Base-by-base conservation (phyloP, 2,888 invertebrate species). In the Nemotelus nigrinus region DNA sequence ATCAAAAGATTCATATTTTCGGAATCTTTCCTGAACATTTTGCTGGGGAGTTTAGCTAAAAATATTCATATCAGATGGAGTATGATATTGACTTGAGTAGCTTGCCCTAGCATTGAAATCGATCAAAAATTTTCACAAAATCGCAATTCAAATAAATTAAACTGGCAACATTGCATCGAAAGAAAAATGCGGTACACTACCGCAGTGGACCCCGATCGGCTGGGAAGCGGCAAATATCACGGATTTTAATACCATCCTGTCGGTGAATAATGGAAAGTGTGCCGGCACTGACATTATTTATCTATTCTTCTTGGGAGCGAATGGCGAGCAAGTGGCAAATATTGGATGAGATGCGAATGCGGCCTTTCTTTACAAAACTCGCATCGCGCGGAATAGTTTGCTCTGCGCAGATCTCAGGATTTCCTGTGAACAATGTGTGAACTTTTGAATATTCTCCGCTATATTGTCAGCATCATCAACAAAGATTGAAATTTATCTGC, bases 261-360 rank as follows among this genome's bases (percentile, higher is more conserved):
- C 72, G 67, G 76, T 78, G 77, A 78, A 77, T 78, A 78, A 78
- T 78, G 78, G 78, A 78, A 78, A 78, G 78, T 78, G 78, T 78
- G 78, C 72, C 72, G 71, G 76, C 64, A 63, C 48, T 39, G 77
- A 70, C 60, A 78, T 78, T 78, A 78, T 78, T 78, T 78, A 78
- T 78, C 78, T 78, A 76, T 78, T 64, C 76, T 50, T 67, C 74
- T 41, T 3, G 50, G 25, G 47, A 70, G 70, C 53, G 70, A 45
- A 70, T 70, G 55, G 10, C 10, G 8, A 7, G 3, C 63, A 25
- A 63, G 8, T 74, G 1, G 60, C 10, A 60, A 47, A 60, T 48
- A 10, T 25, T 25, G 25, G 25, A 25, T 7, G 50, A 74, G 58
- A 74, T 60, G 74, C 41, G 44, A 4, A 43, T 43, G 3, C 44